Percentiles rank a stretch among this genome's conserved stretches.
These are phyloP conservation scores for Papilio xuthus DNA, from an alignment of 1,140 invertebrate genomes.

Conservation along the genomic window DNA sequence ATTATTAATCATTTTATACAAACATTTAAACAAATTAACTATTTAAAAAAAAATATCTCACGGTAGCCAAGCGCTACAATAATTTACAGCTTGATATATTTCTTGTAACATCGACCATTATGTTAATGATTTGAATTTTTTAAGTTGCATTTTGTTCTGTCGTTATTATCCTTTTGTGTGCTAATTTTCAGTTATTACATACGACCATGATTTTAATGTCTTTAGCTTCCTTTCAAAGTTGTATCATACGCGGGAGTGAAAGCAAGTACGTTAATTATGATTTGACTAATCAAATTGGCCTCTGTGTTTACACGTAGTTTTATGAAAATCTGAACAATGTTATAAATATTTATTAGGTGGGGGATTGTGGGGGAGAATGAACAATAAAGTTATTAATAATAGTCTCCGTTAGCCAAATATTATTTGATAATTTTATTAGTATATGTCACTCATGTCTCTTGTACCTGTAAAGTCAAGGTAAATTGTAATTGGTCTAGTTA, in stretches of 20 bases:
- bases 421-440: not conserved
- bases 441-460: conserved; percentile 5
- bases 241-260: not conserved
- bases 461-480: conserved; percentile 59
- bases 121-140: not conserved
- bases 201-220: not conserved
- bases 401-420: not conserved
- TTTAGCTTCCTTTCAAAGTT: conserved; percentile 5
- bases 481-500: conserved; percentile 65
- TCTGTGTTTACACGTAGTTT: not conserved
- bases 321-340: not conserved
- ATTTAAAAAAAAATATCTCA: too few relatives aligned
- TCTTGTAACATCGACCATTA: not conserved
- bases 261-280: not conserved
- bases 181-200: conserved; percentile 4
- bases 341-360: conserved; percentile 17
- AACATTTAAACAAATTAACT: too few relatives aligned
- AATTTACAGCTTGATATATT: not conserved
- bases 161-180: not conserved
- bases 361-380: too few relatives aligned
- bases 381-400: too few relatives aligned
- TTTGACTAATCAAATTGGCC: not conserved
- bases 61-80: not conserved
- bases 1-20: too few relatives aligned
- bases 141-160: not conserved